phyloP scores from a whole-genome alignment of 2,888 invertebrate species.

The Spodoptera picta region DNA sequence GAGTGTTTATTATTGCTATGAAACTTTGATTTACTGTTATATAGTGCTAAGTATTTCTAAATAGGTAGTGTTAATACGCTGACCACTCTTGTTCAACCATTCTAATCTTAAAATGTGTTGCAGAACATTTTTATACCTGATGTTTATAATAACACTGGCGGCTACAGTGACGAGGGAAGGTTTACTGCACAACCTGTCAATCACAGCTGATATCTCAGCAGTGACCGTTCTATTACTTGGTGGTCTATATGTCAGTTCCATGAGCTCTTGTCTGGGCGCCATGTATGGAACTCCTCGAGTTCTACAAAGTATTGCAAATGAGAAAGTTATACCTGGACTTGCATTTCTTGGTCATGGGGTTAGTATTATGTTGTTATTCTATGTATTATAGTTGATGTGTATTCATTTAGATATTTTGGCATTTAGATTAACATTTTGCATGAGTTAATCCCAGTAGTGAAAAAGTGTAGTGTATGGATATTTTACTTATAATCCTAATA shows the following conservation, averaged over 20 bases:
- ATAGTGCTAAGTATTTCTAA: too few species aligned
- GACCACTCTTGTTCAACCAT: neutral
- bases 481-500: too few species aligned
- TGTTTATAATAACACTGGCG: conserved; percentile 96
- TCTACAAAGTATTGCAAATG: conserved; percentile 97
- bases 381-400: too few species aligned
- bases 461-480: too few species aligned
- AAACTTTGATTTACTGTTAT: too few species aligned
- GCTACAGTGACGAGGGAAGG: conserved; percentile 93
- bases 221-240: conserved; percentile 94
- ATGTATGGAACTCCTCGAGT: conserved; percentile 99
- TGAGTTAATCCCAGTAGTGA: too few species aligned
- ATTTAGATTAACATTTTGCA: too few species aligned
- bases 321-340: conserved; percentile 97
- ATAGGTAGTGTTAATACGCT: too few species aligned
- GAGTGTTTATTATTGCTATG: too few species aligned
- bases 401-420: too few species aligned
- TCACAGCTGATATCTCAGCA: conserved; percentile 96
- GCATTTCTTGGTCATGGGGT: conserved; percentile 96
- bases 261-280: conserved; percentile 98
- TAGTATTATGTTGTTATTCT: conserved; percentile 70
- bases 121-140: conserved; percentile 95
- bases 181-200: conserved; percentile 94
- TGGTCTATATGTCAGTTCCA: conserved; percentile 98
- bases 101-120: conserved; percentile 54